Percentiles rank a stretch among this genome's conserved stretches.
Evolutionary conservation across 2,888 invertebrate genomes (phyloP).

Genomic region (Andrena dorsata): DNA sequence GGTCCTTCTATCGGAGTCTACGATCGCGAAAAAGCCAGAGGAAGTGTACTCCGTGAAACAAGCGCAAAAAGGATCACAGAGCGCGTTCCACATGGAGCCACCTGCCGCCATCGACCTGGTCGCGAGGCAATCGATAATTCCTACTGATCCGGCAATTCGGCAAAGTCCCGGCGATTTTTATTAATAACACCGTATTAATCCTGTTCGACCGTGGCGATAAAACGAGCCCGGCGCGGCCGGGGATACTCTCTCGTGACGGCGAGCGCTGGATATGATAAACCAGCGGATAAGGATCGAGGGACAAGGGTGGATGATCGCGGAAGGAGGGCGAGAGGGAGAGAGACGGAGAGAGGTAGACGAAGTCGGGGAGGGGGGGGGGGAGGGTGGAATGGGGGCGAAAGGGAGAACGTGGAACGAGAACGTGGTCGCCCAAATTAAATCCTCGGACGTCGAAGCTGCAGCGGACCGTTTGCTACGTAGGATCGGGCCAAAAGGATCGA

Average conservation of each 20-base stretch:
- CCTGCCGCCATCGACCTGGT: constrained; percentile 51
- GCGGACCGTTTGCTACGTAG: constrained; percentile 72
- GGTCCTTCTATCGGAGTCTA: too few species aligned
- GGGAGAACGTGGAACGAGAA: constrained; percentile 63
- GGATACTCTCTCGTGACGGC: constrained; percentile 44
- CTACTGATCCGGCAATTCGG: constrained; percentile 8
- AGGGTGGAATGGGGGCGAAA: constrained; percentile 14
- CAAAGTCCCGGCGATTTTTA: constrained; percentile 52
- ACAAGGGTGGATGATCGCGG: constrained; percentile 40
- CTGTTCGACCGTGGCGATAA: constrained; percentile 64
- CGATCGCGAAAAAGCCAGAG: too few species aligned
- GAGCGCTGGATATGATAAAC: constrained; percentile 81
- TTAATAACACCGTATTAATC: constrained; percentile 67
- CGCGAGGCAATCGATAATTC: constrained; percentile 57
- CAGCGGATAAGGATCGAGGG: constrained; percentile 81
- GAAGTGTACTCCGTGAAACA: background rate
- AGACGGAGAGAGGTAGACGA: background rate
- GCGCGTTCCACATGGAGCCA: constrained; percentile 44
- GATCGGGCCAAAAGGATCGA: constrained; percentile 73
- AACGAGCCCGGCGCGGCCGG: constrained; percentile 44
- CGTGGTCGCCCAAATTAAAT: constrained; percentile 82
- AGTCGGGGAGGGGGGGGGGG: background rate
- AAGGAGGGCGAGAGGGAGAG: constrained; percentile 25
- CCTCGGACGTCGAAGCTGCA: constrained; percentile 81
- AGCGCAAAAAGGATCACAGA: constrained; percentile 4